Conservation (phyloP, 2,888 invertebrate species). For the Bombyx huttoni region DNA sequence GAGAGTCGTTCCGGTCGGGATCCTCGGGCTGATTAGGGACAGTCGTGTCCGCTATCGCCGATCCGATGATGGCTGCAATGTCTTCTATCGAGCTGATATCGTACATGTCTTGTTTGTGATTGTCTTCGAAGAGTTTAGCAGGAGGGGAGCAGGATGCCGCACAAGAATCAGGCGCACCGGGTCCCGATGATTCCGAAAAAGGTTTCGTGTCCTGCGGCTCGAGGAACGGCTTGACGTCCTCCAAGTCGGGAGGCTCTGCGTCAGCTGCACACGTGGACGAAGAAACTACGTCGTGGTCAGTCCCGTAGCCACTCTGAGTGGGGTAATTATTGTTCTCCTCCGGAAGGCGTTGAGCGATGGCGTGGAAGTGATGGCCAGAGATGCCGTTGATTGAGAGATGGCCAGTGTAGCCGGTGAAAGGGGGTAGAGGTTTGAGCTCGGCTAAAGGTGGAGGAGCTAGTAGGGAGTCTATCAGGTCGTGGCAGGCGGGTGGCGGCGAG, state of each 20-base stretch:
- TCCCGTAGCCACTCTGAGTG: conserved; percentile 73
- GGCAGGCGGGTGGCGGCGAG: conserved; percentile 54
- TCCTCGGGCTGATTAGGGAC: conserved; percentile 82
- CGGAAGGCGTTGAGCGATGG: conserved; percentile 82
- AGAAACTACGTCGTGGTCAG: conserved; percentile 81
- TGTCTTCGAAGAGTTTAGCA: conserved; percentile 62
- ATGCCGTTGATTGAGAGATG: conserved; percentile 90
- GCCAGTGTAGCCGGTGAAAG: conserved; percentile 89
- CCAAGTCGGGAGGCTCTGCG: conserved; percentile 73
- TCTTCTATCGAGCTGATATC: conserved; percentile 86
- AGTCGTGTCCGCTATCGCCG: conserved; percentile 90
- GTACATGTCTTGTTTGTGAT: conserved; percentile 74
- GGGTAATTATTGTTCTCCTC: conserved; percentile 82
- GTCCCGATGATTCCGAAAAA: conserved; percentile 57
- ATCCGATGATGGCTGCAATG: conserved; percentile 89
- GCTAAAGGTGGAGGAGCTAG: conserved; percentile 79
- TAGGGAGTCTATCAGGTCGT: conserved; percentile 80
- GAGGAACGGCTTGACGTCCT: conserved; percentile 75
- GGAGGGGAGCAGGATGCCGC: conserved; percentile 66
- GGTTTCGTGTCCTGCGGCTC: conserved; percentile 66
- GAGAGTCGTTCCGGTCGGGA: conserved; percentile 78
- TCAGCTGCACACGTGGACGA: conserved; percentile 81
- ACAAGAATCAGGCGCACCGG: conserved; percentile 75
- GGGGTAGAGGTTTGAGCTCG: conserved; percentile 86
- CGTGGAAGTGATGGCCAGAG: conserved; percentile 89